phyloP scores from a whole-genome alignment of 2,113 vertebrate genomes.

The Grantiella picta region DNA sequence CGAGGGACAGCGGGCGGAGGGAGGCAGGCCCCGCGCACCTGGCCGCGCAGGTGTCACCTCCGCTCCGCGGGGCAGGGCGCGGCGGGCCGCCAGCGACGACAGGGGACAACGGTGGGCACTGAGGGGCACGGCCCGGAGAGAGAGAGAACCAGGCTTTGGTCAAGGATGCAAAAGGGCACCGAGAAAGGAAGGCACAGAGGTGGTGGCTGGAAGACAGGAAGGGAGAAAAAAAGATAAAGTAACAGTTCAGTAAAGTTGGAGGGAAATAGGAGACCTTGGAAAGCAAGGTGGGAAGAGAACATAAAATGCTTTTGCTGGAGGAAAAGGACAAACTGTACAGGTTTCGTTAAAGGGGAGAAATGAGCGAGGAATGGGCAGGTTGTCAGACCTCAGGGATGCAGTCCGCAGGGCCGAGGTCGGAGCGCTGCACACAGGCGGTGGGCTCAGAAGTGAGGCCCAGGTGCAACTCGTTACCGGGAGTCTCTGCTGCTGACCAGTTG shows the following conservation, averaged over 20 bases:
- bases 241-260: neutral
- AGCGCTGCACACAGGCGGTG: no score
- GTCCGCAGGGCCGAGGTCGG: rapidly evolving
- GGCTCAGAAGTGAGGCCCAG: rapidly evolving
- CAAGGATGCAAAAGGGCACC: neutral
- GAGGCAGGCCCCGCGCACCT: neutral
- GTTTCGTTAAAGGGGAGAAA: neutral
- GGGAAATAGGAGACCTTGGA: neutral
- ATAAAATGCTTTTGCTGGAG: rapidly evolving
- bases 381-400: rapidly evolving
- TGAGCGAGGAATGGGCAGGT: rapidly evolving
- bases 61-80: neutral
- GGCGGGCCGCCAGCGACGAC: no score
- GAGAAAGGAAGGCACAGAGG: rapidly evolving
- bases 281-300: neutral
- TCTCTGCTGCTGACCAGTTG: no score
- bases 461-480: rapidly evolving
- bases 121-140: neutral
- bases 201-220: no score
- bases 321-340: neutral
- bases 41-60: neutral
- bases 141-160: neutral
- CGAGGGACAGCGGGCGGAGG: neutral
- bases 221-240: neutral
- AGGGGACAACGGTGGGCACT: rapidly evolving